A percentile compares a stretch with the other conserved stretches of the same genome.
Evolutionary conservation across 2,113 vertebrate species (phyloP).

Genomic region (Piliocolobus tephrosceles): DNA sequence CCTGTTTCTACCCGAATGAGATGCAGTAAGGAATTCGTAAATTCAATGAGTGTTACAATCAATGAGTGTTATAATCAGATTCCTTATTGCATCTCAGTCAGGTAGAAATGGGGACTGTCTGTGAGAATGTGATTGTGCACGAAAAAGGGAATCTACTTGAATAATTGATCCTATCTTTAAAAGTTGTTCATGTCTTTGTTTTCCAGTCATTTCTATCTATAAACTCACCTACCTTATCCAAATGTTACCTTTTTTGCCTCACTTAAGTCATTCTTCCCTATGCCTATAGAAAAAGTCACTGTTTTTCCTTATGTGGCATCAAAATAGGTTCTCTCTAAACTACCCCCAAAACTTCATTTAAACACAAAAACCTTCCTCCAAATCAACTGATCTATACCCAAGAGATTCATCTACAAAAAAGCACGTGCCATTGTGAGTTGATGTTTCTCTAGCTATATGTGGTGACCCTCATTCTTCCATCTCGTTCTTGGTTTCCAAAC

Average conservation of each 20-base stretch:
- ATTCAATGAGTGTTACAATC: background rate
- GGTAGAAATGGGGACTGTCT: too few species aligned
- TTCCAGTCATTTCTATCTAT: background rate
- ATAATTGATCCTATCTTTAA: background rate
- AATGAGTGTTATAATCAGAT: too few species aligned
- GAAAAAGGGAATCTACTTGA: too few species aligned
- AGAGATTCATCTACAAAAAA: background rate
- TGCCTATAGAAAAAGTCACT: background rate
- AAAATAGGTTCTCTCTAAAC: background rate
- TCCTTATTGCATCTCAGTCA: too few species aligned
- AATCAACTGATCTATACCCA: background rate
- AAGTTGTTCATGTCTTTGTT: background rate
- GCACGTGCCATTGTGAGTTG: background rate
- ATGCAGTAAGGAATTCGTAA: background rate
- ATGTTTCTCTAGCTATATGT: background rate
- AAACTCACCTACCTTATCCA: background rate
- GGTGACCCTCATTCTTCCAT: background rate
- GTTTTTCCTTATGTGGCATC: background rate
- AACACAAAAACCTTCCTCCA: background rate
- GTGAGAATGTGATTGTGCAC: too few species aligned
- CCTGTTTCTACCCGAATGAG: background rate
- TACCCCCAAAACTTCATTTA: background rate
- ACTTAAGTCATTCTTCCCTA: background rate
- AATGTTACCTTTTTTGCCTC: background rate
- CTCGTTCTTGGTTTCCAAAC: background rate